Evolutionary conservation across 2,113 vertebrate species (phyloP).

Genomic region (Leptobrachium leishanense): DNA sequence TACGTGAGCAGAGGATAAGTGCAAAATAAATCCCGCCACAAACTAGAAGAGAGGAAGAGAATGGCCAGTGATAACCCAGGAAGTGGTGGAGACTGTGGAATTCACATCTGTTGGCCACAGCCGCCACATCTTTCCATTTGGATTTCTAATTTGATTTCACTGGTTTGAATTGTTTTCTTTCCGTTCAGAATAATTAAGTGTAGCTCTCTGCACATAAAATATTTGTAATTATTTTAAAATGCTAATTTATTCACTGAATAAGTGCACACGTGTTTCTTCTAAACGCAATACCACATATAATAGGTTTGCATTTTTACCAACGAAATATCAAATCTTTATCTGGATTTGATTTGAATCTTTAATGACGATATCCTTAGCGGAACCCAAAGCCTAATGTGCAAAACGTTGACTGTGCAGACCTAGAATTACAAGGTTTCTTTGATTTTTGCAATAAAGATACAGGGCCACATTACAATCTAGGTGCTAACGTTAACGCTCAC

Average conservation of each 20-base stretch:
- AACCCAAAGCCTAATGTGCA: constrained; percentile 13
- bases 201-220: constrained; percentile 4
- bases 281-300: constrained; percentile 10
- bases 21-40: too few relatives aligned
- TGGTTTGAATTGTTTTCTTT: constrained; percentile 10
- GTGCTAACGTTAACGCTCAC: too few relatives aligned
- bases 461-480: too few relatives aligned
- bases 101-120: too few relatives aligned
- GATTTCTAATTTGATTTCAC: background rate
- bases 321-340: constrained; percentile 30
- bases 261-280: constrained; percentile 26
- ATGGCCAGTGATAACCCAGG: too few relatives aligned
- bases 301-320: constrained; percentile 30
- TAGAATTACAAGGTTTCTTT: background rate
- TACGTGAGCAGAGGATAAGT: too few relatives aligned
- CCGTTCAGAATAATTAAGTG: background rate
- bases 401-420: background rate
- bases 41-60: too few relatives aligned
- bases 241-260: constrained; percentile 31
- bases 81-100: too few relatives aligned
- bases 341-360: constrained; percentile 33
- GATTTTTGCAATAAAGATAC: too few relatives aligned
- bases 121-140: too few relatives aligned
- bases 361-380: constrained; percentile 35
- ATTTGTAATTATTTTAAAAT: constrained; percentile 35